Base-by-base conservation (phyloP, 1,140 invertebrate species). In the Scaptomyza montana region DNA sequence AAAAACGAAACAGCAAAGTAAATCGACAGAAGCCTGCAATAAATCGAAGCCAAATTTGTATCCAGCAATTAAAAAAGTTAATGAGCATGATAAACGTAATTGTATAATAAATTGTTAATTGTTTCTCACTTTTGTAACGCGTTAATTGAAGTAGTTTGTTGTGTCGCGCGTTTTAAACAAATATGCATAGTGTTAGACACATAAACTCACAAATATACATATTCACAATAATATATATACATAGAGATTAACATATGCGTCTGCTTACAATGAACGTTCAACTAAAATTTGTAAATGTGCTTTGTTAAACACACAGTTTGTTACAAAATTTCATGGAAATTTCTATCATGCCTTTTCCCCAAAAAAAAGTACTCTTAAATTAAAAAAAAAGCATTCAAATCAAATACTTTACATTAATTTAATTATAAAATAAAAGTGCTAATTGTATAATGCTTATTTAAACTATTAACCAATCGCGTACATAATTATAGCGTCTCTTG, bases 241-340 rank as follows among this genome's bases (percentile, higher is more conserved):
- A 68, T 63, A 8, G 59, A 74, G n/a, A 62, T 36, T n/a, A 54
- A 39, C 33, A 59, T 41, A 16, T 16, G 16, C 16, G 16, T 16
- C 16, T 16, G 16, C 16, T 73, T 41, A 41, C 49, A 16, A 66
- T 54, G 57, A 64, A 74, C 39, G 66, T 39, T 66, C 60, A 63
- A 56, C 49, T 56, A 59, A 13, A 33, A 67, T 54, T 43, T 41
- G 39, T 43, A 56, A 61, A 55, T 39, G 45, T 65, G 59, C 59
- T 64, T 53, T 68, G 49, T 84, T 65, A 39, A 50, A 51, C 60
- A 30, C 12, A 56, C 30, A 53, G 80, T 63, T 84, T 69, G 66
- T 72, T 70, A 33, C 30, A 69, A 69, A 70, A 78, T 87, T 89
- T 87, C 82, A 67, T 72, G 84, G 84, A 87, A 87, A 89, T 87